Evolutionary conservation across 53 echinoderm and acorn worm species (phyloP), one percentile per base, ranked within the genome.

Genomic region (Zoroaster sp.): DNA sequence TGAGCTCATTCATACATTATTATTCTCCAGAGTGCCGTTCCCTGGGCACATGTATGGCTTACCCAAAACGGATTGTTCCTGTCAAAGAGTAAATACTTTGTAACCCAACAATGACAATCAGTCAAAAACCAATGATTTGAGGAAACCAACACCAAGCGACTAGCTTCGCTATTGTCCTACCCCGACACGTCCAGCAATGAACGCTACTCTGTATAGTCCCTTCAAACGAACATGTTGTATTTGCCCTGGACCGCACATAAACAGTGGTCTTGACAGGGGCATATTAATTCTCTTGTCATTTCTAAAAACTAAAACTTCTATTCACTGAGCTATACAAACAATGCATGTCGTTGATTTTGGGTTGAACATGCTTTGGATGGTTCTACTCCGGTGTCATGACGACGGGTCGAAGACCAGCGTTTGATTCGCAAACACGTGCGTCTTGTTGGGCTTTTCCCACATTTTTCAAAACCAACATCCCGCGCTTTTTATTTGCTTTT

Each of bases 81-180:
- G 77, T 77, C 77, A 51, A 12, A 35, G 18, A 52, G 77, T 77
- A 51, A 77, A 77, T 77, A 77, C 53, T 53, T 77, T 47, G 77
- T 46, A 51, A 52, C 31, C 32, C 20, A 17, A 77, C 77, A 77
- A 36, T 77, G 77, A 33, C 37, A 53, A 47, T 18, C 45, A 32
- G 70, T 70, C 70, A 59, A 28, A 28, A 59, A 59, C 11, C 28
- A 3, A 28, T 59, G 63, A 59, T 28, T 59, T 28, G 63, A 28
- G 35, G 70, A 36, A 70, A 28, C 34, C 15, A 35, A 37, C 3
- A 5, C 17, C 37, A 46, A 7, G 17, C 34, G 32, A 36, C 35
- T 14, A 35, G 70, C 2, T 70, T 70, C 47, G 74, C 44, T 17
- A 74, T 74, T 74, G 74, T 70, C 70, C 40, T 40, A 43, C 9